phyloP scores from a whole-genome alignment of 2,888 invertebrate genomes.

The Atethmia centrago region DNA sequence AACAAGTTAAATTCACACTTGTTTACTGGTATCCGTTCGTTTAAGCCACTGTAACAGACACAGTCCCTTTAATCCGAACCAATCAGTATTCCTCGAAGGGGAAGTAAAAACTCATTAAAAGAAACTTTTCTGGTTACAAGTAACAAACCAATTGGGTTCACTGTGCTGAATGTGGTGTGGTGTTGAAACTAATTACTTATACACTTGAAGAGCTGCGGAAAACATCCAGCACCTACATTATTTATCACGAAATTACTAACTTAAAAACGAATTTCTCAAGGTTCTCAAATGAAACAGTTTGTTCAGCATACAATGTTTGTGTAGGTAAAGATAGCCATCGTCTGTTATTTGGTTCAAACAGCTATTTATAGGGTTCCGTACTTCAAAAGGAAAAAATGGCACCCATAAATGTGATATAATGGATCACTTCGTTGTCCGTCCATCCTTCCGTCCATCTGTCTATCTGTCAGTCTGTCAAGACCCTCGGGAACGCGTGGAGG shows the following conservation, averaged over 20 bases:
- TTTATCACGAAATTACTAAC: constrained; percentile 1
- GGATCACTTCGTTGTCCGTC: too few relatives aligned
- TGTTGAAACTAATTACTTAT: constrained; percentile 54
- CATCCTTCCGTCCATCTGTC: too few relatives aligned
- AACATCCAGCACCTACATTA: neutral
- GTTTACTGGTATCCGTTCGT: neutral
- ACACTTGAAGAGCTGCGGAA: constrained; percentile 12
- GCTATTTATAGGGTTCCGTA: too few relatives aligned
- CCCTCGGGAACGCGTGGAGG: too few relatives aligned
- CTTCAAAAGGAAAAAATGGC: too few relatives aligned
- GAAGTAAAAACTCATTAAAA: constrained; percentile 56
- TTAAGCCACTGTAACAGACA: constrained; percentile 14
- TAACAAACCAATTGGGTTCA: constrained; percentile 43
- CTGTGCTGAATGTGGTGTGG: constrained; percentile 13
- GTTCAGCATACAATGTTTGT: too few relatives aligned
- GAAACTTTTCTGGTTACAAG: constrained; percentile 61
- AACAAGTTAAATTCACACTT: neutral
- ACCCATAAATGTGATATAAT: too few relatives aligned
- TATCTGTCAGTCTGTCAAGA: too few relatives aligned
- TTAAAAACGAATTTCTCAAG: neutral
- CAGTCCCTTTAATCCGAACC: constrained; percentile 10
- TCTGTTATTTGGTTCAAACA: too few relatives aligned
- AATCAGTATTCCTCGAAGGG: constrained; percentile 24
- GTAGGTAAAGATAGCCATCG: too few relatives aligned
- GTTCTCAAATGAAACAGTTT: neutral